Percentiles rank a stretch among this genome's conserved stretches.
Evolutionary conservation across 2,797 vertebrate species (phyloP).

Genomic region (Brachyalestes nurse): DNA sequence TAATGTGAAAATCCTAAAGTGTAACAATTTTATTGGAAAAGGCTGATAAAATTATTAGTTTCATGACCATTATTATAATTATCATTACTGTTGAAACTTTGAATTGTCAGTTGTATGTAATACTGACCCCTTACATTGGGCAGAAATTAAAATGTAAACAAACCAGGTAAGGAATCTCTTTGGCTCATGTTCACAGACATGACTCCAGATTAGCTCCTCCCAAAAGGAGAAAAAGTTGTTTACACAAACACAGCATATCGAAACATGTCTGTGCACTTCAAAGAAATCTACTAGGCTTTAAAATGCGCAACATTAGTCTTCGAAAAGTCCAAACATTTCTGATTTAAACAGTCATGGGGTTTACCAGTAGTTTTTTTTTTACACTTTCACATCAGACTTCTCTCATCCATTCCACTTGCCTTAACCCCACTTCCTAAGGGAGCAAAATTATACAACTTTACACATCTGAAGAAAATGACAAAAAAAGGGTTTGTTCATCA

Average conservation of each 20-base stretch:
- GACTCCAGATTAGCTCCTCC: slow-evolving; percentile 27
- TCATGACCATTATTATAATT: not conserved
- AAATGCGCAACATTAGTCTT: not conserved
- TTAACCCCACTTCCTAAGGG: not conserved
- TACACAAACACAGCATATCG: slow-evolving; percentile 24
- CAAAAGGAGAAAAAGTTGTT: slow-evolving; percentile 14
- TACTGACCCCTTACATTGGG: slow-evolving; percentile 9
- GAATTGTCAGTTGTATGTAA: slow-evolving; percentile 14
- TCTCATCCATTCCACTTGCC: not conserved
- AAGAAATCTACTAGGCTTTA: not conserved
- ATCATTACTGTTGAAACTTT: not conserved
- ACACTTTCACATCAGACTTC: not conserved
- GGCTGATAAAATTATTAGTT: slow-evolving; percentile 33
- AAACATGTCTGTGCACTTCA: not conserved
- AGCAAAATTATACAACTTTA: not conserved
- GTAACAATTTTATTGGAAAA: slow-evolving; percentile 45
- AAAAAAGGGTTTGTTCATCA: slow-evolving; percentile 1
- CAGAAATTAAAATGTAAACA: slow-evolving; percentile 58
- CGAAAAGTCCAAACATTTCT: slow-evolving; percentile 2
- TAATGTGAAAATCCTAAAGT: slow-evolving; percentile 63
- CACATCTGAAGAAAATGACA: not conserved
- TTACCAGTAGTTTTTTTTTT: slow-evolving; percentile 35
- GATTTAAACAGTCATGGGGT: slow-evolving; percentile 32
- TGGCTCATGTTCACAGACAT: slow-evolving; percentile 44
- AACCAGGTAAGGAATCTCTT: slow-evolving; percentile 47